phyloP scores from a whole-genome alignment of 2,888 invertebrate species.

The Trilocha varians region DNA sequence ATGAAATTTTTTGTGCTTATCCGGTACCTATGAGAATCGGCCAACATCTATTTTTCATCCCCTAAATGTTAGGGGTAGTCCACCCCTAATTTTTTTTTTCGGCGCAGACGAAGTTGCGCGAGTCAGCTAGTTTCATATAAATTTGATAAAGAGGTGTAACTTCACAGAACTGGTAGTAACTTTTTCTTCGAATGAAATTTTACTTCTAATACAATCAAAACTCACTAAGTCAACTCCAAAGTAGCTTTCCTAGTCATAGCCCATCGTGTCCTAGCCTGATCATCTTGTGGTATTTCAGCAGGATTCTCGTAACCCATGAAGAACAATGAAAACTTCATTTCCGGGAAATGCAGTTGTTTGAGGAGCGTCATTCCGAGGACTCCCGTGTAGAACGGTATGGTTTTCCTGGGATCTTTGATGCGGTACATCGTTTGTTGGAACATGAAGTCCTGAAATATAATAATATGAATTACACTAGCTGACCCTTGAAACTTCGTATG shows the following conservation, averaged over 20 bases:
- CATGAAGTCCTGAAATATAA: conserved; percentile 81
- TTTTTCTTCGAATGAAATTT: not conserved
- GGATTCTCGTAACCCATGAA: conserved; percentile 84
- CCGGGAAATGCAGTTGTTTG: conserved; percentile 90
- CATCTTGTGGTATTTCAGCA: conserved; percentile 81
- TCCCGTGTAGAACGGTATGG: conserved; percentile 91
- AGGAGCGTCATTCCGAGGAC: conserved; percentile 93
- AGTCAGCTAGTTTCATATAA: too few relatives aligned
- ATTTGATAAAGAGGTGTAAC: too few relatives aligned
- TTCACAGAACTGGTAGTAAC: too few relatives aligned
- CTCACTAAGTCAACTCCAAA: conserved; percentile 93
- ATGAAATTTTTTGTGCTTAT: too few relatives aligned
- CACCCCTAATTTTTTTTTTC: too few relatives aligned
- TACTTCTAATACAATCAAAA: conserved; percentile 8
- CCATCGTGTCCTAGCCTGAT: conserved; percentile 80
- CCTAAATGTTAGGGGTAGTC: too few relatives aligned
- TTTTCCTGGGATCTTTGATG: conserved; percentile 91
- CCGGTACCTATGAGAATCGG: too few relatives aligned
- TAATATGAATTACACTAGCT: too few relatives aligned
- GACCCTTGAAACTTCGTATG: too few relatives aligned
- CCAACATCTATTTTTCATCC: too few relatives aligned
- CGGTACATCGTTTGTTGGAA: conserved; percentile 98
- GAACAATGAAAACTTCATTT: conserved; percentile 91
- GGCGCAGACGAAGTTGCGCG: too few relatives aligned
- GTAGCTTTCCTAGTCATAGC: conserved; percentile 88